Base-by-base conservation (phyloP, 2,888 invertebrate genomes). In the Griposia aprilina region DNA sequence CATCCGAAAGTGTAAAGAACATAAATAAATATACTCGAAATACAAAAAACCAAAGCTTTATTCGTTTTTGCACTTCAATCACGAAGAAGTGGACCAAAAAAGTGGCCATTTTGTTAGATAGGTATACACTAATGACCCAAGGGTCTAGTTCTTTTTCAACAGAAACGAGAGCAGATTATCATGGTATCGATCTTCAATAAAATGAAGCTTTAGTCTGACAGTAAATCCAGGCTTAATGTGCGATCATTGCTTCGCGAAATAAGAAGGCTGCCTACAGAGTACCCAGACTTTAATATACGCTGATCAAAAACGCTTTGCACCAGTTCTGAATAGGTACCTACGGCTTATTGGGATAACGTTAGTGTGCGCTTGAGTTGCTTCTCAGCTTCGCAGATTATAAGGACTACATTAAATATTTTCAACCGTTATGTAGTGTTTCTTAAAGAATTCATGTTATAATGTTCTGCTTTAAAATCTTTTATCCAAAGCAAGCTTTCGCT, bases 11-110 rank as follows among this genome's bases (percentile, higher is more conserved):
- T 45, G 60, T 76, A 15, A 55, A 60, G 8, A 80, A 50, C 23
- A 55, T 50, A 26, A 17, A 60, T 65, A 65, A 74, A 72, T 67
- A 67, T 48, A 59, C 57, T 63, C 6, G 7, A 45, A 70, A n/a
- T 20, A 57, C 1, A 48, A 50, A 36, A 48, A 70, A 66, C 6
- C n/a, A 62, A 82, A n/a, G 13, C 74, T 73, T 87, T 78, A 84
- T 84, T 79, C 62, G 72, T 73, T 84, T 84, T 84, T 80, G 81
- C 76, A 80, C 84, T 87, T 85, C 88, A 87, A 85, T 85, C 85
- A 87, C 85, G 73, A 74, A 81, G 78, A 75, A 84, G 63, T 81
- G 82, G 50, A 81, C 81, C 69, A 73, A 89, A 84, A 74, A 78
- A 87, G 80, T 77, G 68, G 76, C 72, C n/a, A 87, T 86, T 88